Base-by-base conservation (phyloP, 2,888 invertebrate genomes). In the Machimus atricapillus region DNA sequence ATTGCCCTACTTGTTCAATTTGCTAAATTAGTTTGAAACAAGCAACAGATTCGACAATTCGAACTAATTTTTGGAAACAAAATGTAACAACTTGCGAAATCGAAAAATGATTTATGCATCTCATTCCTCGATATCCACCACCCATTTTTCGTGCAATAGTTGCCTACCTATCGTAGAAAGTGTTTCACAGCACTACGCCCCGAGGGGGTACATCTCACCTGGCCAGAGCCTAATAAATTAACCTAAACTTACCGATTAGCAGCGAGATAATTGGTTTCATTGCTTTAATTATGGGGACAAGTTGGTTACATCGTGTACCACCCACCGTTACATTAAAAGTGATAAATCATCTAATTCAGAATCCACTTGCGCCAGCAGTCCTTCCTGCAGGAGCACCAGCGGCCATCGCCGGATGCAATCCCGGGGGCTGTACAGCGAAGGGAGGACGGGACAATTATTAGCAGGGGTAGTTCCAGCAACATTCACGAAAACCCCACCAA, bases 211-310 rank as follows among this genome's bases (percentile, higher is more conserved):
- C 66, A 66, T 66, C 66, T 66, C 66, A 66, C 66, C 66, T 66
- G 23, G 66, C 3, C 23, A 66, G 27, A 3, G 66, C 66, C 66
- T 31, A 52, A 82, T 82, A 82, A 82, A 82, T 82, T 58, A 31
- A 56, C 52, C 66, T 82, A 82, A 82, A 82, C 52, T 82, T 19
- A 56, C 56, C 82, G 82, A 82, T 82, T 82, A 82, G 82, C 82
- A 82, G 58, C 19, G 82, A 56, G 58, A 82, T 82, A 82, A 82
- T 82, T 82, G 52, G 82, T 82, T 79, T 52, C 56, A 82, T 37
- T 58, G 82, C 66, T 82, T 82, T 52, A 82, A 82, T 82, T 82
- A 66, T 37, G 27, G 66, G 82, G 37, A 82, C 82, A 82, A 58
- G 82, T 82, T 34, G 46, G 79, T 40, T 79, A 79, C 79, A 79